Evolutionary conservation across 2,113 vertebrate species (phyloP).

Genomic region (Nicator chloris): DNA sequence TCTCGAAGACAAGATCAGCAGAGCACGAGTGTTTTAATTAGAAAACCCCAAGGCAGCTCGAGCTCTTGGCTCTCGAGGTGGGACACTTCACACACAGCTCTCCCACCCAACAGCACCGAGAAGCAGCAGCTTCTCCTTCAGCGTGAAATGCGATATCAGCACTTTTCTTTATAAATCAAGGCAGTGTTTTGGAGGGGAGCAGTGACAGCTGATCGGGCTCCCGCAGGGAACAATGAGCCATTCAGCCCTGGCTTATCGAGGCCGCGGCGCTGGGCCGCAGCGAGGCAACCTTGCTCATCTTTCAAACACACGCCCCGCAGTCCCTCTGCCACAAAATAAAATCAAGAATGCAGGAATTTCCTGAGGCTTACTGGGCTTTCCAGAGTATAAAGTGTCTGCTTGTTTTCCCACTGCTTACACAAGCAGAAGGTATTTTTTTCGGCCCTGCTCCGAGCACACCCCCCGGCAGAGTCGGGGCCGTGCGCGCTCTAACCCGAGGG

Average conservation of each 20-base stretch:
- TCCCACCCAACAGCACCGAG: not conserved
- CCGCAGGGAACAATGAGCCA: constrained; percentile 36
- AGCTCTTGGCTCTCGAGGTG: not conserved
- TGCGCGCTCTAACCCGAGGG: not conserved
- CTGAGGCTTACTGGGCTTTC: constrained; percentile 40
- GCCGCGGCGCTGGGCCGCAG: not conserved
- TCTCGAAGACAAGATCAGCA: not conserved
- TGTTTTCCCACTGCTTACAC: constrained; percentile 37
- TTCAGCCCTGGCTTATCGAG: constrained; percentile 30
- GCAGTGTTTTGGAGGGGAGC: not conserved
- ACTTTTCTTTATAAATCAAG: not conserved
- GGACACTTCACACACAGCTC: not conserved
- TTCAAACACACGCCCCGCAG: not conserved
- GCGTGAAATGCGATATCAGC: not conserved
- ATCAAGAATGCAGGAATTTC: constrained; percentile 62
- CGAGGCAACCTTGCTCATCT: constrained; percentile 50
- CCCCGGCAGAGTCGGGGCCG: not conserved
- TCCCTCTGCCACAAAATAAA: not conserved
- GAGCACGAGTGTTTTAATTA: rapidly evolving
- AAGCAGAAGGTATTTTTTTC: not conserved
- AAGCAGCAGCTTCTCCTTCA: not conserved
- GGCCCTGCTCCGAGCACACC: not conserved
- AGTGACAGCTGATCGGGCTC: constrained; percentile 36
- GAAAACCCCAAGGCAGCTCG: rapidly evolving
- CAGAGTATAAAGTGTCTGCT: constrained; percentile 7